These are phyloP conservation scores for Cuculus canorus DNA, from an alignment of 2,797 vertebrate species.

Conservation along the genomic window DNA sequence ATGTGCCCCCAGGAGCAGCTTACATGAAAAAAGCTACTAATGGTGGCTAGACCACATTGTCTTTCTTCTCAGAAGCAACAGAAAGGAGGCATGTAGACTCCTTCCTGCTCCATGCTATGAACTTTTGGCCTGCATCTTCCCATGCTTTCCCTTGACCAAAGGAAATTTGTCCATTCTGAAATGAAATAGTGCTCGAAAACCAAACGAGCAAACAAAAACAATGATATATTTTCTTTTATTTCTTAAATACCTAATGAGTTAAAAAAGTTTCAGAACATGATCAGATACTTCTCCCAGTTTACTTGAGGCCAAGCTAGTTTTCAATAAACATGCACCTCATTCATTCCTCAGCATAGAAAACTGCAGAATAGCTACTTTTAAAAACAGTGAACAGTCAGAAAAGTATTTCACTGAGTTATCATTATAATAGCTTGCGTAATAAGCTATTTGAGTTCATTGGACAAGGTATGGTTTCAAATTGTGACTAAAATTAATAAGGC, in stretches of 20 bases:
- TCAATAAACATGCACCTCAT: not conserved
- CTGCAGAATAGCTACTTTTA: not conserved
- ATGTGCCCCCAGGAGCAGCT: not conserved
- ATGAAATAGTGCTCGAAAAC: not conserved
- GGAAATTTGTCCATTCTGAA: not conserved
- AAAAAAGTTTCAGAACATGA: not conserved
- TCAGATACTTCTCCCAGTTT: not conserved
- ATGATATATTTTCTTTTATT: not conserved
- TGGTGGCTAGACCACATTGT: not conserved
- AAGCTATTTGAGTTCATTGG: not conserved
- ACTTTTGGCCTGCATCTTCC: not conserved
- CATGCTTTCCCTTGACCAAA: not conserved
- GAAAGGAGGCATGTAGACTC: not conserved
- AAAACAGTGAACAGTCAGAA: not conserved
- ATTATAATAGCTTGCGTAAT: not conserved
- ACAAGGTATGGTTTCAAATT: not conserved
- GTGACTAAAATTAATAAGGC: not conserved
- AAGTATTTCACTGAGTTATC: not conserved
- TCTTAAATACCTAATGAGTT: not conserved
- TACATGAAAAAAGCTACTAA: not conserved
- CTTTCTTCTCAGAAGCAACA: not conserved
- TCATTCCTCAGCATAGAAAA: not conserved
- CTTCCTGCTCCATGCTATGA: not conserved
- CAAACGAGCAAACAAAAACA: not conserved
- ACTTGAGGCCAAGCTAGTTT: not conserved